Evolutionary conservation across 2,113 vertebrate species (phyloP).

Genomic region (Uria lomvia): DNA sequence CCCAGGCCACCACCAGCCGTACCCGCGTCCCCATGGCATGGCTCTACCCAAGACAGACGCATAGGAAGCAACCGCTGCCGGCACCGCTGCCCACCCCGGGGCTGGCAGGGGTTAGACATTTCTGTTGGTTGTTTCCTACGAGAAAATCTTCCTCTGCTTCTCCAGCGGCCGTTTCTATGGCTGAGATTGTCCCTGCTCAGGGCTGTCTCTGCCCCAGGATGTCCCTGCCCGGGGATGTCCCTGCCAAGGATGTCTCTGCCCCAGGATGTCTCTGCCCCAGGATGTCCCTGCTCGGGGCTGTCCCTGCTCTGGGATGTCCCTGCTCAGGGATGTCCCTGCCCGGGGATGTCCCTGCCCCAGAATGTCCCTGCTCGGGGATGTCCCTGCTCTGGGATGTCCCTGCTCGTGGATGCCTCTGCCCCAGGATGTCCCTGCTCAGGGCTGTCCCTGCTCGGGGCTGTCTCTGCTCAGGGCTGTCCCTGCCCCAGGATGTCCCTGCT

Average conservation of each 20-base stretch:
- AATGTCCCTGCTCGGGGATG: too few relatives aligned
- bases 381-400: too few relatives aligned
- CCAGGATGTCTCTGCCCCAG: neutral
- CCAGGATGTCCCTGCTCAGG: too few relatives aligned
- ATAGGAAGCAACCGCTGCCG: neutral
- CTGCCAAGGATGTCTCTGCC: neutral
- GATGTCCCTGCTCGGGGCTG: neutral
- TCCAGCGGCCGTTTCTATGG: neutral
- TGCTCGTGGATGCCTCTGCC: too few relatives aligned
- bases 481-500: neutral
- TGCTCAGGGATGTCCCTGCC: neutral
- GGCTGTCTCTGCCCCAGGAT: neutral
- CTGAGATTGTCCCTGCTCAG: neutral
- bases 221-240: neutral
- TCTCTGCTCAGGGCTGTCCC: neutral
- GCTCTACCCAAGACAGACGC: neutral
- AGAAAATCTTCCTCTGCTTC: neutral
- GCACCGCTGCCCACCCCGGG: neutral
- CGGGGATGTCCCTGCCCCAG: too few relatives aligned
- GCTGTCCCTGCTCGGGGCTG: neutral
- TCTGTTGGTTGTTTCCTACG: neutral
- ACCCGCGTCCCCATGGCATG: accelerated
- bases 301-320: neutral
- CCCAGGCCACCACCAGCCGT: neutral
- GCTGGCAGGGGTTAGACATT: neutral